A percentile compares a stretch with the other conserved stretches of the same genome.
Evolutionary conservation across 2,797 vertebrate species (phyloP).

Genomic region (Rachycentron canadum): DNA sequence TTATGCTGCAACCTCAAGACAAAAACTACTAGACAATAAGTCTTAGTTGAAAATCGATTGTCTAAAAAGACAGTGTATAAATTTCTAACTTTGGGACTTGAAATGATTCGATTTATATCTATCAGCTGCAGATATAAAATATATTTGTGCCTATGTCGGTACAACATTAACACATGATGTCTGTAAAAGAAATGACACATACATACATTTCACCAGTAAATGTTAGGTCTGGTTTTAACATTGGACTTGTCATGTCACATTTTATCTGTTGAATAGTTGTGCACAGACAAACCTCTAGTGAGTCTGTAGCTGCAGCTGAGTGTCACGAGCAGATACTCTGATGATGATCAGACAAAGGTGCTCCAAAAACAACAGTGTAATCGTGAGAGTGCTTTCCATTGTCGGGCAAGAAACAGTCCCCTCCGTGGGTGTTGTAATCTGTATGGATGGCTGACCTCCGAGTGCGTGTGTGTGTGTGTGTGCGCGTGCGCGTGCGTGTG

Average conservation of each 20-base stretch:
- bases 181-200: background rate
- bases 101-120: background rate
- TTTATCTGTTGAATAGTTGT: background rate
- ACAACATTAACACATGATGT: background rate
- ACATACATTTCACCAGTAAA: background rate
- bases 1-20: background rate
- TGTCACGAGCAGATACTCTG: slow-evolving; percentile 7
- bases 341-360: slow-evolving; percentile 37
- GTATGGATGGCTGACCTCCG: slow-evolving; percentile 58
- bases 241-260: slow-evolving; percentile 3
- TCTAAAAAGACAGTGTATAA: background rate
- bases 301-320: background rate
- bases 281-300: background rate
- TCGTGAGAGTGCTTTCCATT: slow-evolving; percentile 42
- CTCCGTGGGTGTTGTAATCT: slow-evolving; percentile 58
- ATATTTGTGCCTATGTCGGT: background rate
- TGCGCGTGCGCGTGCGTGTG: slow-evolving; percentile 9
- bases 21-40: background rate
- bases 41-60: background rate
- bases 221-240: background rate
- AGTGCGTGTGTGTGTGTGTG: slow-evolving; percentile 20
- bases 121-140: background rate
- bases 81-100: background rate
- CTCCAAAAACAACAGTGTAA: slow-evolving; percentile 44
- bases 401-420: slow-evolving; percentile 35